Percentiles rank a stretch among this genome's conserved stretches.
Evolutionary conservation across 2,797 vertebrate genomes (phyloP).

Genomic region (Micromesistius poutassou): DNA sequence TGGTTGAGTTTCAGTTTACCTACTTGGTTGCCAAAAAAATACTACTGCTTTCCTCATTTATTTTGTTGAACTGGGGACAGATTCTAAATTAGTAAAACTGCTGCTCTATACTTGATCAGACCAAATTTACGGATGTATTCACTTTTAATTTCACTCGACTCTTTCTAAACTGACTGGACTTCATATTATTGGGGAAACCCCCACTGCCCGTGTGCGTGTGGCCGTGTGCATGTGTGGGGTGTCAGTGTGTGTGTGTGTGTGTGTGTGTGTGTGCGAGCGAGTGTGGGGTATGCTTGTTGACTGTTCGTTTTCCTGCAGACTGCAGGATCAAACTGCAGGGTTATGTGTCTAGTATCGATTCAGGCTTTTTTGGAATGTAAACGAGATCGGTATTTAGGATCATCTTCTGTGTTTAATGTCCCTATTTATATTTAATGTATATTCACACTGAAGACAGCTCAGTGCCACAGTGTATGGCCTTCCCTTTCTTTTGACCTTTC

Average conservation of each 20-base stretch:
- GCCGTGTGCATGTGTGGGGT: conserved; percentile 26
- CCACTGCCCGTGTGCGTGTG: conserved; percentile 20
- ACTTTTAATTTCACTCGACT: neutral
- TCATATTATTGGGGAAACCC: conserved; percentile 37
- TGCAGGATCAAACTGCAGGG: conserved; percentile 47
- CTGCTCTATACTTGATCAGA: conserved; percentile 29
- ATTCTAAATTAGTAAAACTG: conserved; percentile 33
- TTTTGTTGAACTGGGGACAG: conserved; percentile 5
- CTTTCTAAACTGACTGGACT: conserved; percentile 56
- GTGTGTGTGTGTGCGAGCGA: conserved; percentile 3
- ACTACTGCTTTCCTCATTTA: conserved; percentile 5
- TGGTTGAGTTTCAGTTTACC: neutral
- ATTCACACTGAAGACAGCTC: conserved; percentile 52
- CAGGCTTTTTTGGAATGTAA: conserved; percentile 66
- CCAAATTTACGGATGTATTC: conserved; percentile 24
- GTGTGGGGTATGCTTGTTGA: neutral
- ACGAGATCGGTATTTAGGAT: conserved; percentile 51
- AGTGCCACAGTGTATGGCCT: conserved; percentile 44
- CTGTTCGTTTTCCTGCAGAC: conserved; percentile 56
- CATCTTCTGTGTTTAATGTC: conserved; percentile 72
- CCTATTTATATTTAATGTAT: conserved; percentile 79
- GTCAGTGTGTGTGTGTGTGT: neutral
- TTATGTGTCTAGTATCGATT: conserved; percentile 27
- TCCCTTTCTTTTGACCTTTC: conserved; percentile 19
- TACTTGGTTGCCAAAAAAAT: conserved; percentile 39